Percentiles rank a stretch among this genome's conserved stretches.
These are phyloP conservation scores for Trachelus iudaicus DNA, from an alignment of 2,888 invertebrate species.

Conservation along the genomic window DNA sequence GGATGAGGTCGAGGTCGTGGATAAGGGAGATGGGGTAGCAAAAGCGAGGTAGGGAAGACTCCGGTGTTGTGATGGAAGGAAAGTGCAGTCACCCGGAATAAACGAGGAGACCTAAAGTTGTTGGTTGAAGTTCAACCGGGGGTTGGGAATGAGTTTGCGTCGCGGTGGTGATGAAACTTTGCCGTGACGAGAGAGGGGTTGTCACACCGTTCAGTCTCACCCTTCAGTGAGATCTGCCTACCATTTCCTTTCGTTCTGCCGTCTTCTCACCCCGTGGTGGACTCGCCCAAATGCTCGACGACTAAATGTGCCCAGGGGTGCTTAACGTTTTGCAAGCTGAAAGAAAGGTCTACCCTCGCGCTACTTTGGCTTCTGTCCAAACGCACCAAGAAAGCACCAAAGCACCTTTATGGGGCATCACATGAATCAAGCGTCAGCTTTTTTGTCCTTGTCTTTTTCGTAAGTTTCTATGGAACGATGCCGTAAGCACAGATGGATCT, in stretches of 20 bases:
- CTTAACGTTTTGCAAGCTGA: background rate
- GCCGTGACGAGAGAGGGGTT: conserved; percentile 61
- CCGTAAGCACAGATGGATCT: background rate
- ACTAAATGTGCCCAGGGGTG: background rate
- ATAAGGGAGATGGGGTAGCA: background rate
- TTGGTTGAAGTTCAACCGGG: conserved; percentile 62
- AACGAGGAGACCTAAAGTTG: conserved; percentile 64
- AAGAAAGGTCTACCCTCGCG: background rate
- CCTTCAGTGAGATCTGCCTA: conserved; percentile 9
- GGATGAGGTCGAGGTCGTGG: background rate
- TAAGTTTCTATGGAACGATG: background rate
- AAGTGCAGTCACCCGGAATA: conserved; percentile 65
- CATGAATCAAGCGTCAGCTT: background rate
- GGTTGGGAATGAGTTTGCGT: conserved; percentile 62
- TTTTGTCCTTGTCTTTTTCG: background rate
- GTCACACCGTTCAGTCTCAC: conserved; percentile 51
- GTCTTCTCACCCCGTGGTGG: conserved; percentile 11
- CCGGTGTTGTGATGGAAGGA: conserved; percentile 56
- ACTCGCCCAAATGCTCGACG: conserved; percentile 7
- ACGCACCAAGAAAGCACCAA: background rate
- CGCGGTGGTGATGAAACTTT: conserved; percentile 64
- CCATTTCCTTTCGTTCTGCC: conserved; percentile 24
- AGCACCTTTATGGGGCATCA: background rate
- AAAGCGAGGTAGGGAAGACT: conserved; percentile 24
- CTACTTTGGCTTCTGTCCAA: background rate